phyloP scores from a whole-genome alignment of 2,797 vertebrate species.

The Helostoma temminkii region DNA sequence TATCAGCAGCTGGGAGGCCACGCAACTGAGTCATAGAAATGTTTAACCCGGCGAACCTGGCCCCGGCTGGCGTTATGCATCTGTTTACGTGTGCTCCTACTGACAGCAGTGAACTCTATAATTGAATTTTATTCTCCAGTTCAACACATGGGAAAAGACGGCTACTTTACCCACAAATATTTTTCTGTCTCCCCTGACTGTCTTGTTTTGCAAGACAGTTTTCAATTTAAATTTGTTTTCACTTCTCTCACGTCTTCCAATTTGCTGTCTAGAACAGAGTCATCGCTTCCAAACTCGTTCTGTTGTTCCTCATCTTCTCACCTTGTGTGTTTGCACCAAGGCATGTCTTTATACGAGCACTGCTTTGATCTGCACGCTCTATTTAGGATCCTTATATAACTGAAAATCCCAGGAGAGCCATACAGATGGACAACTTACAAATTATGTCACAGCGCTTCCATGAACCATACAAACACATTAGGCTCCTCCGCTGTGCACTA shows the following conservation, averaged over 20 bases:
- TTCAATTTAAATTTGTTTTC: conserved; percentile 68
- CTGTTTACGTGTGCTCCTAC: conserved; percentile 66
- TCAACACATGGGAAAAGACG: conserved; percentile 61
- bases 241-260: conserved; percentile 51
- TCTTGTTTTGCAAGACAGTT: conserved; percentile 58
- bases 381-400: conserved; percentile 28
- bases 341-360: background rate
- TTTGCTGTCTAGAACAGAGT: conserved; percentile 28
- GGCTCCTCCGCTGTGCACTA: conserved; percentile 38
- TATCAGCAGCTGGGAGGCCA: conserved; percentile 57
- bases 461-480: conserved; percentile 40
- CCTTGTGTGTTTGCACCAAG: conserved; percentile 30
- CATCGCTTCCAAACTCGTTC: conserved; percentile 31
- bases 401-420: background rate
- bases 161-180: conserved; percentile 72
- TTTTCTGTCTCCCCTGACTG: conserved; percentile 47
- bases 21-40: conserved; percentile 50
- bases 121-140: conserved; percentile 59
- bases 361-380: conserved; percentile 6
- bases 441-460: conserved; percentile 49
- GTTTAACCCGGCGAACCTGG: conserved; percentile 58
- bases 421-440: conserved; percentile 39
- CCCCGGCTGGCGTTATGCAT: conserved; percentile 29
- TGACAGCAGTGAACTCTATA: conserved; percentile 59
- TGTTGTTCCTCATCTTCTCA: conserved; percentile 54